phyloP scores from a whole-genome alignment of 2,113 vertebrate species.

The cattle (Bos taurus) region ARS-UCD2.0 NC_037348.1:15394501-15395000 shows the following conservation, averaged over 20 bases:
- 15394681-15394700: rapidly evolving
- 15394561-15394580: background rate
- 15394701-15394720: background rate
- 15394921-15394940: background rate
- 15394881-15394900: background rate
- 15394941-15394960: no score
- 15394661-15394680: background rate
- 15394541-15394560: background rate
- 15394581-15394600: background rate
- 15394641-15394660: background rate
- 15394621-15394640: background rate
- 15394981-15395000: background rate
- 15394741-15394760: background rate
- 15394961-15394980: background rate
- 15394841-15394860: background rate
- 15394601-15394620: background rate
- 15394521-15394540: background rate
- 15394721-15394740: background rate
- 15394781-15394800: background rate
- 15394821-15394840: background rate
- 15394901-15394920: no score
- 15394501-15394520: background rate
- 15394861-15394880: background rate
- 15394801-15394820: background rate
- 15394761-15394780: background rate